phyloP scores from a whole-genome alignment of 2,888 invertebrate species.

The Esperia sulphurella region DNA sequence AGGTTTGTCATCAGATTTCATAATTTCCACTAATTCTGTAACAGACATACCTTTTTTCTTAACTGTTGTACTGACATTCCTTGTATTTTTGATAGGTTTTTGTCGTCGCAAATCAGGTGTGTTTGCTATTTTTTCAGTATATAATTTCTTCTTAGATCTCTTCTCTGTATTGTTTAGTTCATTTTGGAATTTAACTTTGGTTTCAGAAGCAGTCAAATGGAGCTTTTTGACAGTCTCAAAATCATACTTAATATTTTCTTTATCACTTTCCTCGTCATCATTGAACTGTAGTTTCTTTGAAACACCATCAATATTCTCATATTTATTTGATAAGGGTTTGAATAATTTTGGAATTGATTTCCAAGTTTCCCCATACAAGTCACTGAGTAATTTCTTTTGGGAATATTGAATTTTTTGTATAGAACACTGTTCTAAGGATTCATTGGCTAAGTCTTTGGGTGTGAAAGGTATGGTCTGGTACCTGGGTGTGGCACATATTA shows the following conservation, averaged over 20 bases:
- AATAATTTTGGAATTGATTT: conserved; percentile 68
- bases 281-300: conserved; percentile 53
- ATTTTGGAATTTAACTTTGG: conserved; percentile 36
- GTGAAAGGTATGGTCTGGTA: conserved; percentile 51
- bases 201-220: conserved; percentile 56
- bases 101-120: conserved; percentile 50
- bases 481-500: conserved; percentile 57
- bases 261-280: conserved; percentile 57
- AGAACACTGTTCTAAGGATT: conserved; percentile 59
- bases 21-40: conserved; percentile 52
- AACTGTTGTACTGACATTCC: conserved; percentile 44
- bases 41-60: conserved; percentile 56
- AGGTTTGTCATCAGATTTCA: conserved; percentile 21
- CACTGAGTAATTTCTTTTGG: conserved; percentile 64
- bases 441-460: conserved; percentile 56
- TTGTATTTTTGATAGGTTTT: conserved; percentile 24
- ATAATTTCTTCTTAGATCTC: conserved; percentile 59
- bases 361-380: conserved; percentile 79
- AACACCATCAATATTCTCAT: conserved; percentile 40
- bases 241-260: conserved; percentile 52
- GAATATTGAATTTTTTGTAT: conserved; percentile 60
- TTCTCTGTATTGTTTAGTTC: conserved; percentile 39
- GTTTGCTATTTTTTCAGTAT: conserved; percentile 52
- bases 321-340: conserved; percentile 46
- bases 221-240: conserved; percentile 46